These are phyloP conservation scores for Paguma larvata DNA, from an alignment of 2,797 vertebrate genomes.

Conservation along the genomic window DNA sequence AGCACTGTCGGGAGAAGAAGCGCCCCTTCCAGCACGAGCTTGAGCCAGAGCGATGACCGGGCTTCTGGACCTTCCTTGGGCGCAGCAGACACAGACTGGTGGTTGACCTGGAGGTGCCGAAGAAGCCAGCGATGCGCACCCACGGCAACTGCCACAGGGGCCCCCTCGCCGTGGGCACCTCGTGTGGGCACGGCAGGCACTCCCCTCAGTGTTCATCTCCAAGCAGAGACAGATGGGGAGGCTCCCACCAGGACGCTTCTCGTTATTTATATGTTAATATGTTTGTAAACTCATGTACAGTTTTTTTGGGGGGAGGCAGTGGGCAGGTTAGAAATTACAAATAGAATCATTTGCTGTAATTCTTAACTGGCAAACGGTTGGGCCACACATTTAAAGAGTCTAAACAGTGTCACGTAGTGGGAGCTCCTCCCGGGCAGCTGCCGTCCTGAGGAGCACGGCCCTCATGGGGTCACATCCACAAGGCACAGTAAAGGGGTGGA, in stretches of 20 bases:
- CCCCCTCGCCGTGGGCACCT: conserved; percentile 69
- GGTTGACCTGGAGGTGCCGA: conserved; percentile 86
- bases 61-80: conserved; percentile 82
- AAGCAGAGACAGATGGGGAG: conserved; percentile 88
- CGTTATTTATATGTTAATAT: conserved; percentile 93
- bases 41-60: conserved; percentile 96
- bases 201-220: conserved; percentile 87
- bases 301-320: conserved; percentile 82
- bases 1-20: conserved; percentile 98
- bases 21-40: conserved; percentile 95
- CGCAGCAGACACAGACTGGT: conserved; percentile 86
- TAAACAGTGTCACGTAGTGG: conserved; percentile 71
- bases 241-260: conserved; percentile 88
- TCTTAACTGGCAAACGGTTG: conserved; percentile 81
- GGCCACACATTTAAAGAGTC: conserved; percentile 66
- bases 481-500: conserved; percentile 87
- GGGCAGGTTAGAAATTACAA: conserved; percentile 86
- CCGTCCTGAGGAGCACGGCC: conserved; percentile 76
- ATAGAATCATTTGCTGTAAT: conserved; percentile 89
- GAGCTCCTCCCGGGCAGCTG: conserved; percentile 78
- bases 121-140: conserved; percentile 74
- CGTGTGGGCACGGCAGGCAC: conserved; percentile 83
- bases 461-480: conserved; percentile 83
- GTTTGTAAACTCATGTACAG: conserved; percentile 94
- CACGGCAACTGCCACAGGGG: conserved; percentile 78